Evolutionary conservation across 1,140 invertebrate genomes (phyloP).

Genomic region (Drosophila grimshawi): DNA sequence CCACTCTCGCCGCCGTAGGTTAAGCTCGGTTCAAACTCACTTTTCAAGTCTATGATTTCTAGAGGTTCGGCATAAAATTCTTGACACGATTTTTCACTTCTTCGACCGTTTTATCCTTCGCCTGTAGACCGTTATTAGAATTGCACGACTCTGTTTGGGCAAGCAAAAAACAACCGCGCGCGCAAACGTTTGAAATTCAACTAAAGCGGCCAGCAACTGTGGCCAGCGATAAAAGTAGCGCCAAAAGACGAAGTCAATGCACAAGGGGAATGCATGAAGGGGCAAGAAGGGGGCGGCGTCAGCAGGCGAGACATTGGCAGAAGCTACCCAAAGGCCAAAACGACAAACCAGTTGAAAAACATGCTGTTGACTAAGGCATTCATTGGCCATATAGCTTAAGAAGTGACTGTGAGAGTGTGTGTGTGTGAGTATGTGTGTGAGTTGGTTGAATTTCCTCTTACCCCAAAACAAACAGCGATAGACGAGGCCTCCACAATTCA

Average conservation of each 20-base stretch:
- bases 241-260: constrained; percentile 45
- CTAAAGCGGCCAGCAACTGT: constrained; percentile 63
- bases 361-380: constrained; percentile 38
- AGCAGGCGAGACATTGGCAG: constrained; percentile 57
- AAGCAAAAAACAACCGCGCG: constrained; percentile 61
- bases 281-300: constrained; percentile 3
- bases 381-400: neutral
- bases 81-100: constrained; percentile 35
- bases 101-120: constrained; percentile 35
- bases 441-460: constrained; percentile 67
- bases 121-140: constrained; percentile 13
- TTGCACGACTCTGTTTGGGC: constrained; percentile 16
- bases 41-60: constrained; percentile 26
- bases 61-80: constrained; percentile 25
- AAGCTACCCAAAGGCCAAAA: constrained; percentile 71
- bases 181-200: constrained; percentile 78
- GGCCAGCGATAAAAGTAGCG: constrained; percentile 65
- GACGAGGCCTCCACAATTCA: neutral
- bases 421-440: constrained; percentile 31
- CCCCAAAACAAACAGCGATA: constrained; percentile 26
- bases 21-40: constrained; percentile 27
- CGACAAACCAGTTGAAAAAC: constrained; percentile 63
- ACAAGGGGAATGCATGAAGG: neutral
- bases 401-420: constrained; percentile 27
- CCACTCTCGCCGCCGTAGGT: neutral